These are phyloP conservation scores for Amphilophus citrinellus DNA, from an alignment of 2,113 vertebrate genomes.

Conservation along the genomic window DNA sequence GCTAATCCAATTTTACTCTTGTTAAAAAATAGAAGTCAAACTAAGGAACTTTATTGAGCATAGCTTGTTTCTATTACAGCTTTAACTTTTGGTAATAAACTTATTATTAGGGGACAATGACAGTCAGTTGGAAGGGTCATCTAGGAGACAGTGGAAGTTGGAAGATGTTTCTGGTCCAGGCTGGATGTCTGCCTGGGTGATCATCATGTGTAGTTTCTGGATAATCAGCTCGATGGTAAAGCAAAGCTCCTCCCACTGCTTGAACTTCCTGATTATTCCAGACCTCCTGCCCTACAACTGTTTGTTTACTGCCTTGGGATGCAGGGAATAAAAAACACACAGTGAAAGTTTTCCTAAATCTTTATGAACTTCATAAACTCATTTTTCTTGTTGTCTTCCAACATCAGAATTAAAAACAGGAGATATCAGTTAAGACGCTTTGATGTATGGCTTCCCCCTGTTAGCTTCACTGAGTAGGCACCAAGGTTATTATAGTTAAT, in stretches of 20 bases:
- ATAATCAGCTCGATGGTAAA: neutral
- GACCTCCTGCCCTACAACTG: neutral
- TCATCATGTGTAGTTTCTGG: no score
- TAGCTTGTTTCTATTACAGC: neutral
- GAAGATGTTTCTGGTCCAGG: neutral
- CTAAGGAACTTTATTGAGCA: neutral
- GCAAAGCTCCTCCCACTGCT: neutral
- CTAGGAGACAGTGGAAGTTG: neutral
- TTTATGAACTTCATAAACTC: neutral
- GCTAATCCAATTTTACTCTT: conserved; percentile 31
- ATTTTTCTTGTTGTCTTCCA: neutral
- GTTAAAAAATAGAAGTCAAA: neutral
- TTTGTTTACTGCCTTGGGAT: neutral
- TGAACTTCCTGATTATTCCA: neutral
- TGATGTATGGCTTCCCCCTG: neutral
- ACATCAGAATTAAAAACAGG: neutral
- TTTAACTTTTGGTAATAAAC: neutral
- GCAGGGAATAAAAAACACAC: neutral
- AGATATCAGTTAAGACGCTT: neutral
- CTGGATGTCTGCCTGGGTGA: no score
- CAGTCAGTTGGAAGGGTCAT: neutral
- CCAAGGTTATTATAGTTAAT: neutral
- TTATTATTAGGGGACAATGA: neutral
- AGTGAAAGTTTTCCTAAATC: neutral
- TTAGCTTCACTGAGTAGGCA: neutral